A percentile compares a stretch with the other conserved stretches of the same genome.
phyloP scores from a whole-genome alignment of 1,140 invertebrate genomes.

The Gryllus bimaculatus region DNA sequence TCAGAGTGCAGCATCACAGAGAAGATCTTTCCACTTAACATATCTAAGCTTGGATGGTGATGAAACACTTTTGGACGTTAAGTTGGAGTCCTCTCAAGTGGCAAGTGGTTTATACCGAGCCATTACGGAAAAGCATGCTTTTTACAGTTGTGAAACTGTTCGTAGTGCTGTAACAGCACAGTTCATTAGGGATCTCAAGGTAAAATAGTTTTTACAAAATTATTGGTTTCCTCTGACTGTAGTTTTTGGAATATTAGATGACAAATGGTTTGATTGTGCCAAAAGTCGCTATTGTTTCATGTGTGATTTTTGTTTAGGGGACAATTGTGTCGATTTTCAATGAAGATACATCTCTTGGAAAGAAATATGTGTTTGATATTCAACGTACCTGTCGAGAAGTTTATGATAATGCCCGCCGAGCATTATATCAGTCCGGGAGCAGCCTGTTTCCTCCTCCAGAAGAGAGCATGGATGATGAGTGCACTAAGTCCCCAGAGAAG shows the following conservation, averaged over 20 bases:
- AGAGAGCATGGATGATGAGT: not conserved
- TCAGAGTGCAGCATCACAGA: slow-evolving; percentile 64
- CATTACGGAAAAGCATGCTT: slow-evolving; percentile 84
- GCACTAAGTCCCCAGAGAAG: not conserved
- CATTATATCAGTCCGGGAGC: slow-evolving; percentile 42
- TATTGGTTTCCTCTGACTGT: not conserved
- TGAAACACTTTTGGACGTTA: slow-evolving; percentile 61
- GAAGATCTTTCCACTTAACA: slow-evolving; percentile 62
- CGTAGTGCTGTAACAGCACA: slow-evolving; percentile 76
- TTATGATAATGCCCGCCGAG: slow-evolving; percentile 71
- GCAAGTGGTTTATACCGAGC: slow-evolving; percentile 74
- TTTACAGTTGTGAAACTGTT: slow-evolving; percentile 85
- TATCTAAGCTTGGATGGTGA: slow-evolving; percentile 60
- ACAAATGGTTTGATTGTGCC: not conserved
- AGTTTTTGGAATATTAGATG: not conserved
- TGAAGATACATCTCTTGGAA: slow-evolving; percentile 74
- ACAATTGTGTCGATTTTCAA: slow-evolving; percentile 87
- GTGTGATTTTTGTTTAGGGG: slow-evolving; percentile 40
- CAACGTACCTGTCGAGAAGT: slow-evolving; percentile 76
- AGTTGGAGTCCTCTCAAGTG: slow-evolving; percentile 64
- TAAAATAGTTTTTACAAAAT: slow-evolving; percentile 27
- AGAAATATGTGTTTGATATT: slow-evolving; percentile 84
- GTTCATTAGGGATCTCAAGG: slow-evolving; percentile 78
- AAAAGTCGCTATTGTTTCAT: not conserved
- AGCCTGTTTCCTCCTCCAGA: slow-evolving; percentile 14